phyloP scores from a whole-genome alignment of 2,888 invertebrate species.

The Atherix ibis region DNA sequence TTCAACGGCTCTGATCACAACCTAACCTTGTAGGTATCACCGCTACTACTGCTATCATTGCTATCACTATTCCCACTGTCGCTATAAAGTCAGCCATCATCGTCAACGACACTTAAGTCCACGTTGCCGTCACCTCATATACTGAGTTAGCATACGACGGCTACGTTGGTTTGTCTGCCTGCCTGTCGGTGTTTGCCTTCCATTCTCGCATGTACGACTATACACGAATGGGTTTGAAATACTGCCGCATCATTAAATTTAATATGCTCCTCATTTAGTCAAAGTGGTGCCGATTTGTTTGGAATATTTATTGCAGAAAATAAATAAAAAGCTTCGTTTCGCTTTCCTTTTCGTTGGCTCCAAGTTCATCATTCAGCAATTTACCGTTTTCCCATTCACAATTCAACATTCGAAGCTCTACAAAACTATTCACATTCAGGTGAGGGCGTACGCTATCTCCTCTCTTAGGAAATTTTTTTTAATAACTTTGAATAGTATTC shows the following conservation, averaged over 20 bases:
- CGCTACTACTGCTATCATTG: too few species aligned
- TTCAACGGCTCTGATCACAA: too few species aligned
- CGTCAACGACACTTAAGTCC: neutral
- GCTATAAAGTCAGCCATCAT: neutral
- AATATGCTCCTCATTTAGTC: conserved; percentile 36
- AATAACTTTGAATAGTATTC: too few species aligned
- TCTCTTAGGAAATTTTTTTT: too few species aligned
- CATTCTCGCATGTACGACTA: conserved; percentile 16
- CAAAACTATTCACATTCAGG: too few species aligned
- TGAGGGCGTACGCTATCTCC: too few species aligned
- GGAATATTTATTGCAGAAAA: conserved; percentile 30
- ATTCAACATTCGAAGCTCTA: too few species aligned
- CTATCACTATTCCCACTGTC: too few species aligned
- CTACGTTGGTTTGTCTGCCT: conserved; percentile 4
- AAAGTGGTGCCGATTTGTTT: conserved; percentile 37
- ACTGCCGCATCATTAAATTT: conserved; percentile 36
- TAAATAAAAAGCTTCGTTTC: conserved; percentile 14
- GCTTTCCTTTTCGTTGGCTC: conserved; percentile 4
- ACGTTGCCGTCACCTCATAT: neutral
- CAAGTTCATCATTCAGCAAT: too few species aligned
- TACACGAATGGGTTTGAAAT: conserved; percentile 34
- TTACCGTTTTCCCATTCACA: too few species aligned
- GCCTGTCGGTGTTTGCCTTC: too few species aligned
- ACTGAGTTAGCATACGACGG: neutral
- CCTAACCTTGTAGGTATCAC: too few species aligned